Evolutionary conservation across 2,113 vertebrate genomes (phyloP).

Genomic region (Abramis brama): DNA sequence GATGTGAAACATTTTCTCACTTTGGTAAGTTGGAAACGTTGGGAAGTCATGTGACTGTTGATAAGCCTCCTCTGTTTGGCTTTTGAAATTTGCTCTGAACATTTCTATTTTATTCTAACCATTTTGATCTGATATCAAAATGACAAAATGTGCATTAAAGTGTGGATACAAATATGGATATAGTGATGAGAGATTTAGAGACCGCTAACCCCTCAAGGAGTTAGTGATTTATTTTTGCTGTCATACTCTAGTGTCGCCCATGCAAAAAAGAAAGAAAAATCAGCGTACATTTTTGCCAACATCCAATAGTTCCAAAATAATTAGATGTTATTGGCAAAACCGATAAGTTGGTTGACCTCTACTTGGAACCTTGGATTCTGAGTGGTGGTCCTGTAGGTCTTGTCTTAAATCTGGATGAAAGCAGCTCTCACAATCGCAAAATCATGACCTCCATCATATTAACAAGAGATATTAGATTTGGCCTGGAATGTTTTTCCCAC

Average conservation of each 20-base stretch:
- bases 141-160: neutral
- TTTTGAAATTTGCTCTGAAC: neutral
- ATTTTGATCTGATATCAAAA: neutral
- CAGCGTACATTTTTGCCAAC: neutral
- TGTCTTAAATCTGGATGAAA: neutral
- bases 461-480: conserved; percentile 2
- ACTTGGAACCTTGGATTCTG: neutral
- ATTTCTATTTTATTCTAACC: neutral
- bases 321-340: neutral
- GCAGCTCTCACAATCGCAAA: neutral
- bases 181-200: neutral
- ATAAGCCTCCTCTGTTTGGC: neutral
- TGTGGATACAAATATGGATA: neutral
- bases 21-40: neutral
- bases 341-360: neutral
- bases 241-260: neutral
- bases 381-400: neutral
- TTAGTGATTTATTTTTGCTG: neutral
- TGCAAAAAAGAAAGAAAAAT: neutral
- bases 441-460: neutral
- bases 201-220: neutral
- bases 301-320: neutral
- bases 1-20: neutral
- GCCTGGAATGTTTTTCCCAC: conserved; percentile 1
- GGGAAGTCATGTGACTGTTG: neutral